Evolutionary conservation across 2,113 vertebrate species (phyloP).

Genomic region (Rhizomys pruinosus): DNA sequence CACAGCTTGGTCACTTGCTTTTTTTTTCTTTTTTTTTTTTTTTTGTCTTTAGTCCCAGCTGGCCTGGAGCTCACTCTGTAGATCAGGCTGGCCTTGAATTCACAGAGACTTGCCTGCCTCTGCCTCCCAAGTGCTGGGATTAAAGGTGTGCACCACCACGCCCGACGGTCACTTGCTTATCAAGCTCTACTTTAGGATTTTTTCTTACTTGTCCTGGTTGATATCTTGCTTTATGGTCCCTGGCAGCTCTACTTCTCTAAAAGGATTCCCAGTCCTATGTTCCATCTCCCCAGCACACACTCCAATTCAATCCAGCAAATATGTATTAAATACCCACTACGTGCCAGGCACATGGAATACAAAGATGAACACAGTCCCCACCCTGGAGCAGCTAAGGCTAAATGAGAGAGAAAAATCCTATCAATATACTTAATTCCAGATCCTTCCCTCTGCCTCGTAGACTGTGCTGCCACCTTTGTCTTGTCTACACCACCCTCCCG

Average conservation of each 20-base stretch:
- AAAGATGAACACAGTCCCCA: background rate
- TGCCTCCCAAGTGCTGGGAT: no score
- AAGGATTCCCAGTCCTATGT: background rate
- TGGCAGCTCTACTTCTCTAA: background rate
- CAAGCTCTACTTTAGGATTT: background rate
- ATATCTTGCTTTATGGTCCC: conserved; percentile 3
- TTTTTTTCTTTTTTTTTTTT: no score
- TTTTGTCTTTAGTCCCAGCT: no score
- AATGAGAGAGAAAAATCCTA: background rate
- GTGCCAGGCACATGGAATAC: background rate
- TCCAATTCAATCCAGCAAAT: background rate
- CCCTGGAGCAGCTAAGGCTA: background rate
- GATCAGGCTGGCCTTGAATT: no score
- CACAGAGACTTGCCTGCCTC: no score
- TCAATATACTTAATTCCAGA: background rate
- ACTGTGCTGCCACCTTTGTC: background rate
- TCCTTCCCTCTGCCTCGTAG: background rate
- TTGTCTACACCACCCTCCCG: background rate
- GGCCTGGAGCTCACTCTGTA: no score
- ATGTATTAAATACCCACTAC: background rate
- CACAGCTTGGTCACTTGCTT: background rate
- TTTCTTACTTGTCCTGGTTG: background rate
- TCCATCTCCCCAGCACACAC: background rate
- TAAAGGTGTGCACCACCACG: no score
- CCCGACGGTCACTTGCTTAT: background rate